Evolutionary conservation across 1,140 invertebrate genomes (phyloP).

Genomic region (Lutraria rhynchaena): DNA sequence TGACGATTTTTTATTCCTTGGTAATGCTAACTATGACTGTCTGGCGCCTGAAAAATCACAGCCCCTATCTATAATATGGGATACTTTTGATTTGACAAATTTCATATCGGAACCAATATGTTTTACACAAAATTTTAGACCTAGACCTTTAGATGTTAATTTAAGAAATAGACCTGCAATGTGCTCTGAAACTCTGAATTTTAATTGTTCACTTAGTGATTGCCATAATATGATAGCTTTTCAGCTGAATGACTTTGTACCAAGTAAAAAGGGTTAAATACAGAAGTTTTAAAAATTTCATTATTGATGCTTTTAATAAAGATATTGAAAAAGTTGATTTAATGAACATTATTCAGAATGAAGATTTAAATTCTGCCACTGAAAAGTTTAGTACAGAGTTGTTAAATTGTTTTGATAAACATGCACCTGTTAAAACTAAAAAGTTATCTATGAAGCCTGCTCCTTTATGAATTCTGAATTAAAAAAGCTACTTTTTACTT

Average conservation of each 20-base stretch:
- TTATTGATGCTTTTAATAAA: background rate
- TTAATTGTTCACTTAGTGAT: background rate
- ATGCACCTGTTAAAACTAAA: background rate
- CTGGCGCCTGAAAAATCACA: background rate
- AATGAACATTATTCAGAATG: background rate
- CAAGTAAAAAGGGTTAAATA: background rate
- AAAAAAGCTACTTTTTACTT: background rate
- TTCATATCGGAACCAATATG: background rate
- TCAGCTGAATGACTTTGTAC: background rate
- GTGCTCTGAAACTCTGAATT: background rate
- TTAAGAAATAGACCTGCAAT: background rate
- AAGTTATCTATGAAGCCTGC: background rate
- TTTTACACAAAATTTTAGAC: background rate
- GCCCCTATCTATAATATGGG: background rate
- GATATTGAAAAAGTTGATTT: background rate
- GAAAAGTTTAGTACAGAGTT: too few relatives aligned
- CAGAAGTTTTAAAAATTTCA: constrained; percentile 5
- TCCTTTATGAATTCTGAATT: constrained; percentile 10
- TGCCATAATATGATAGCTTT: constrained; percentile 3
- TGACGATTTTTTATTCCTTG: background rate
- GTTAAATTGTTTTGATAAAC: background rate
- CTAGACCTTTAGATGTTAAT: background rate
- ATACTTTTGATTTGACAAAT: constrained; percentile 16
- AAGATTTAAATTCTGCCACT: background rate
- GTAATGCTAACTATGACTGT: background rate